phyloP scores from a whole-genome alignment of 2,797 vertebrate genomes.

The Enteromius argenteus region DNA sequence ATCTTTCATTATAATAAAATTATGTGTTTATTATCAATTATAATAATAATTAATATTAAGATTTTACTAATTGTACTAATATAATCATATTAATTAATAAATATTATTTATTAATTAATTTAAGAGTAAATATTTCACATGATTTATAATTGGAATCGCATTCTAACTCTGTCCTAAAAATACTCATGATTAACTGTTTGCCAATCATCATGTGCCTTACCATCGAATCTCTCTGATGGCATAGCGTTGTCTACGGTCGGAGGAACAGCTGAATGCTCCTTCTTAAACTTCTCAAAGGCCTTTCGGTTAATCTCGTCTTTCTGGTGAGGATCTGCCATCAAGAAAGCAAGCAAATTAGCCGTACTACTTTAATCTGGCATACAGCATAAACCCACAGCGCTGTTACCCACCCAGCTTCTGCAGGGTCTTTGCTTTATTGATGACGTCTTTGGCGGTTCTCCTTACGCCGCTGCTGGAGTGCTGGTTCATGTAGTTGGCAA shows the following conservation, averaged over 20 bases:
- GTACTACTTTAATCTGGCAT: too few relatives aligned
- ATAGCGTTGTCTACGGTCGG: conserved; percentile 87
- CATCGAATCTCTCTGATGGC: conserved; percentile 94
- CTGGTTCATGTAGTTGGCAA: conserved; percentile 98
- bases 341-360: not conserved
- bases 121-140: not conserved
- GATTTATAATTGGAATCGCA: not conserved
- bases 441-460: conserved; percentile 95
- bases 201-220: conserved; percentile 70
- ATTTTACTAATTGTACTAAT: not conserved
- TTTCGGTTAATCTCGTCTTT: conserved; percentile 98
- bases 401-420: conserved; percentile 88
- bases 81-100: too few relatives aligned
- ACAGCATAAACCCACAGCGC: not conserved
- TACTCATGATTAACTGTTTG: not conserved
- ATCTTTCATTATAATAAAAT: not conserved
- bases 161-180: not conserved
- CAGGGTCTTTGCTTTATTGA: conserved; percentile 96
- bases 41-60: not conserved
- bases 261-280: conserved; percentile 88
- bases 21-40: not conserved
- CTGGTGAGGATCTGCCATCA: conserved; percentile 87
- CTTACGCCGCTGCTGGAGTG: conserved; percentile 92
- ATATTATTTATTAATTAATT: not conserved
- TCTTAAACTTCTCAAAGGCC: conserved; percentile 98